phyloP scores from a whole-genome alignment of 2,113 vertebrate genomes.

The Rhadina sibilatrix region DNA sequence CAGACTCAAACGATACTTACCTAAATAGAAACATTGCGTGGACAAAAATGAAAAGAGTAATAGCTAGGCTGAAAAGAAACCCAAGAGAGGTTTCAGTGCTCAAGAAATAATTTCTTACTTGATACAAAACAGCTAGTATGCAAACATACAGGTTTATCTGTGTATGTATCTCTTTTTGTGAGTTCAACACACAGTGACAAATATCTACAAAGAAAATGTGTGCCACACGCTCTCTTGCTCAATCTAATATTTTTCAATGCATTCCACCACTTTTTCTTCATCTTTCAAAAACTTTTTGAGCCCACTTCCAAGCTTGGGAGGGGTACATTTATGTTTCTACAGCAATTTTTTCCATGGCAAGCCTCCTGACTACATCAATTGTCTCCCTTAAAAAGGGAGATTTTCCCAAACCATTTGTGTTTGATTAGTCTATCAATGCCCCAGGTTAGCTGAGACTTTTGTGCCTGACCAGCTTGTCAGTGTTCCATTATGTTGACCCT shows the following conservation, averaged over 20 bases:
- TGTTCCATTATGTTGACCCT: neutral
- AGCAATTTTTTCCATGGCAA: neutral
- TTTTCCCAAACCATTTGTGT: neutral
- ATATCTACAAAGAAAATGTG: neutral
- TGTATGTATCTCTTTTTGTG: neutral
- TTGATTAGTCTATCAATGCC: neutral
- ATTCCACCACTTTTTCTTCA: neutral
- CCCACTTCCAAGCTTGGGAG: neutral
- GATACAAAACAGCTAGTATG: neutral
- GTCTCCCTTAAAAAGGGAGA: neutral
- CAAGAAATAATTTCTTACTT: neutral
- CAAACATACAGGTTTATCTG: rapidly evolving
- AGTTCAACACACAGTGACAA: neutral
- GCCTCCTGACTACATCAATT: neutral
- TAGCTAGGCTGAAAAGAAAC: neutral
- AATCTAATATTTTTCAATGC: neutral
- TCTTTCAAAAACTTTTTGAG: neutral
- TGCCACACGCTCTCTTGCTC: neutral
- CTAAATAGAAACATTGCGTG: neutral
- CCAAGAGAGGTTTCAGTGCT: neutral
- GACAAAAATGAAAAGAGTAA: neutral
- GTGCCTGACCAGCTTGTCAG: rapidly evolving
- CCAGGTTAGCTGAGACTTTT: neutral
- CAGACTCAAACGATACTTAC: neutral
- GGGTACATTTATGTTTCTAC: neutral